Evolutionary conservation across 2,113 vertebrate species (phyloP).

Genomic region (Nestor notabilis): DNA sequence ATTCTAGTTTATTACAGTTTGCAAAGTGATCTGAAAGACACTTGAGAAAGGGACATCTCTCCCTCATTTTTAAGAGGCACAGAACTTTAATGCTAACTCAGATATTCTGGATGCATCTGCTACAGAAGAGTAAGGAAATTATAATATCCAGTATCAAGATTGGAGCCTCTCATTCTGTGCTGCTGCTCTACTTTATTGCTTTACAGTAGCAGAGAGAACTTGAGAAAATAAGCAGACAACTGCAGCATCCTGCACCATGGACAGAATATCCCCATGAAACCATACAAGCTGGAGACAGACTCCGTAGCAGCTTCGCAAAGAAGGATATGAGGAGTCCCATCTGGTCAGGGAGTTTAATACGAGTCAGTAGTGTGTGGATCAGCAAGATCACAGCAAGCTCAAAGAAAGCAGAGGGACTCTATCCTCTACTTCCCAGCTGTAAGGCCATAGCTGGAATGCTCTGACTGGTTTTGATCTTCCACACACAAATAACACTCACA

Average conservation of each 20-base stretch:
- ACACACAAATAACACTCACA: neutral
- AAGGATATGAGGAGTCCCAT: accelerated
- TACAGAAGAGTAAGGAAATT: neutral
- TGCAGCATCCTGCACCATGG: neutral
- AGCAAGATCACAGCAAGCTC: neutral
- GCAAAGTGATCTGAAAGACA: constrained; percentile 52
- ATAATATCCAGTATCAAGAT: neutral
- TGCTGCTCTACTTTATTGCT: neutral
- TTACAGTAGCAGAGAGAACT: neutral
- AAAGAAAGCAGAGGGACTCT: neutral
- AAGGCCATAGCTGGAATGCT: neutral
- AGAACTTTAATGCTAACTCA: neutral
- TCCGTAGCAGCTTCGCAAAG: neutral
- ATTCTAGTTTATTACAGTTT: constrained; percentile 19
- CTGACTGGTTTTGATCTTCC: neutral
- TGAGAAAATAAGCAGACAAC: neutral
- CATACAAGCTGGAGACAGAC: neutral
- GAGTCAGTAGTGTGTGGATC: accelerated
- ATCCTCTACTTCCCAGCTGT: accelerated
- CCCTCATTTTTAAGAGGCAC: neutral
- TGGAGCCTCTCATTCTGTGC: neutral
- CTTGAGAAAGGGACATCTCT: neutral
- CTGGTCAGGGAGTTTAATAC: accelerated
- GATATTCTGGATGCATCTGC: neutral
- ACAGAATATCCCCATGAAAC: neutral